phyloP scores from a whole-genome alignment of 2,797 vertebrate genomes.

The Pantherophis alleghaniensis region DNA sequence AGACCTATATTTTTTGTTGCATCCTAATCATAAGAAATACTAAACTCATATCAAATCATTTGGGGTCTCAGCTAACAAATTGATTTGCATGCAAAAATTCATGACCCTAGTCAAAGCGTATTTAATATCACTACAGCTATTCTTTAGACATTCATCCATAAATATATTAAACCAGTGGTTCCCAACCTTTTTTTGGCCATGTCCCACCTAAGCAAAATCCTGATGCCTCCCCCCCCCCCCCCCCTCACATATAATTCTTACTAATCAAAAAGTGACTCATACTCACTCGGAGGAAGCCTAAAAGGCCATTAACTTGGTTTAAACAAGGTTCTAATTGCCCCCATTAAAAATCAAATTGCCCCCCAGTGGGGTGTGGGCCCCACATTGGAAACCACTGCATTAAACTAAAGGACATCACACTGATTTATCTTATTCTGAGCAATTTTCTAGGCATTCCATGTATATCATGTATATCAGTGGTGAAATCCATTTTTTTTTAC shows the following conservation, averaged over 20 bases:
- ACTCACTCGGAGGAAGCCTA: too few relatives aligned
- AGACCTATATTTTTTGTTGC: background rate
- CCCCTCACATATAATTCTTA: too few relatives aligned
- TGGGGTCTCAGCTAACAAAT: background rate
- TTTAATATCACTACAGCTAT: background rate
- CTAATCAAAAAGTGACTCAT: too few relatives aligned
- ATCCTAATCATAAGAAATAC: background rate
- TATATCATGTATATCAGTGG: background rate
- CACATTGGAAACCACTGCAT: background rate
- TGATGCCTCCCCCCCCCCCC: too few relatives aligned
- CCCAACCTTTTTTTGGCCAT: too few relatives aligned
- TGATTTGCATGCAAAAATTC: background rate
- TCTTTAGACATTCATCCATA: background rate
- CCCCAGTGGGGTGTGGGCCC: too few relatives aligned
- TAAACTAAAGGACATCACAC: background rate
- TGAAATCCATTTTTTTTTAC: too few relatives aligned
- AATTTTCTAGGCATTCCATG: background rate
- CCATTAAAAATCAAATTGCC: too few relatives aligned
- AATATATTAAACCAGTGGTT: background rate
- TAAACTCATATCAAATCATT: background rate
- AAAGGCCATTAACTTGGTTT: too few relatives aligned
- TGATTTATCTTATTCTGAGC: background rate
- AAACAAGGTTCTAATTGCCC: too few relatives aligned
- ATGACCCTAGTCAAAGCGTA: background rate
- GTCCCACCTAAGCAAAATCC: too few relatives aligned